phyloP scores from a whole-genome alignment of 2,888 invertebrate genomes.

The Tuta absoluta region DNA sequence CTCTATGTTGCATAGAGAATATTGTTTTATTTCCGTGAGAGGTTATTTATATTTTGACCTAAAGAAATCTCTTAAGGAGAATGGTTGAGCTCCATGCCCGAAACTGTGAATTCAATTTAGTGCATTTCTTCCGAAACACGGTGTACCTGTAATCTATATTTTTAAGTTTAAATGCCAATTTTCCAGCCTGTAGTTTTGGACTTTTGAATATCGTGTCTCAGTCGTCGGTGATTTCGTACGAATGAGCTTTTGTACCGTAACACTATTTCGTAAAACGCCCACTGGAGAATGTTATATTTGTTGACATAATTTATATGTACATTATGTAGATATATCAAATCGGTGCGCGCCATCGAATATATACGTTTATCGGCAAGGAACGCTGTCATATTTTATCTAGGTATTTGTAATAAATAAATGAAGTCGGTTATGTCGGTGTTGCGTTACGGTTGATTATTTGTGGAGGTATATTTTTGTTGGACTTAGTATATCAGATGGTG shows the following conservation, averaged over 20 bases:
- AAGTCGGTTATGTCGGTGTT: conserved; percentile 29
- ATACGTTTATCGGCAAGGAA: conserved; percentile 27
- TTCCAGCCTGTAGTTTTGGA: conserved; percentile 18
- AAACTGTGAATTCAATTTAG: too few relatives aligned
- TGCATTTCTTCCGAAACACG: too few relatives aligned
- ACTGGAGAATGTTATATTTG: conserved; percentile 24
- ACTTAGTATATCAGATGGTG: conserved; percentile 27
- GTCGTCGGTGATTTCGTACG: conserved; percentile 3
- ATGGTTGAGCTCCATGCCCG: not conserved
- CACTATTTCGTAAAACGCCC: conserved; percentile 22
- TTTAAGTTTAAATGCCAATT: conserved; percentile 12
- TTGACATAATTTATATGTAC: conserved; percentile 37
- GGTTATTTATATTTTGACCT: not conserved
- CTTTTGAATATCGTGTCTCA: not conserved
- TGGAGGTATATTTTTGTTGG: conserved; percentile 34
- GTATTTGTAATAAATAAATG: conserved; percentile 26
- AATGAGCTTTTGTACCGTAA: conserved; percentile 26
- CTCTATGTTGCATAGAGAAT: too few relatives aligned
- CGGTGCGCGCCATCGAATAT: conserved; percentile 31
- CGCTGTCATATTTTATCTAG: conserved; percentile 33
- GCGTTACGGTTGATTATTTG: conserved; percentile 30
- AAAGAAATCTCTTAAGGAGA: too few relatives aligned
- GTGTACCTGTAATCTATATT: conserved; percentile 21
- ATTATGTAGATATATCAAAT: conserved; percentile 42
- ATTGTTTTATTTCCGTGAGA: too few relatives aligned